Evolutionary conservation across 1,140 invertebrate species (phyloP).

Genomic region (Aphidius ervi): DNA sequence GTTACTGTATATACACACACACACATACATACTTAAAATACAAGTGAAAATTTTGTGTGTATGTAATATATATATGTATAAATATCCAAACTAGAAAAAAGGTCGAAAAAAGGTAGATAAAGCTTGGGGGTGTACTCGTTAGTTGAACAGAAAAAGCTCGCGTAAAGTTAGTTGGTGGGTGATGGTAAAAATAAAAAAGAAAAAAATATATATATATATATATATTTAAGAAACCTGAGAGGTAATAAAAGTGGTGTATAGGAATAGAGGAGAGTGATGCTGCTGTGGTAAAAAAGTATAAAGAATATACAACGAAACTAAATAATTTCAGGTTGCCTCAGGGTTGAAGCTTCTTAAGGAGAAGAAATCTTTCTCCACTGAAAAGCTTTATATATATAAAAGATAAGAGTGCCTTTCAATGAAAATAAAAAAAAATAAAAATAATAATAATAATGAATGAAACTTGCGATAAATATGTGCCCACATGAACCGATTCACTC

Average conservation of each 20-base stretch:
- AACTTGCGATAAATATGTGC: too few relatives aligned
- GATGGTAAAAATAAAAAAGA: constrained; percentile 19
- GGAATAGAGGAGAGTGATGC: background rate
- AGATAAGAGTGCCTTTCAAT: too few relatives aligned
- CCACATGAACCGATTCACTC: too few relatives aligned
- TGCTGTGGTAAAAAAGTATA: background rate
- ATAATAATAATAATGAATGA: too few relatives aligned
- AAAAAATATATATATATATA: background rate
- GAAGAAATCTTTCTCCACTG: too few relatives aligned
- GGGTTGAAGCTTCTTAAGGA: constrained; percentile 11
- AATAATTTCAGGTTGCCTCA: constrained; percentile 24
- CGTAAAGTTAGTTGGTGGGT: constrained; percentile 20
- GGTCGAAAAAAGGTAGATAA: constrained; percentile 11
- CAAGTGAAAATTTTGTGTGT: too few relatives aligned
- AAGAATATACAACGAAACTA: constrained; percentile 17
- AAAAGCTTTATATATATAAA: too few relatives aligned
- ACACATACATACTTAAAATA: too few relatives aligned
- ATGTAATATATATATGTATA: background rate
- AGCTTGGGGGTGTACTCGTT: constrained; percentile 16
- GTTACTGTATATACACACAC: too few relatives aligned
- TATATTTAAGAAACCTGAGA: background rate
- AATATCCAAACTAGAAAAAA: constrained; percentile 7
- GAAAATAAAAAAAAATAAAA: too few relatives aligned
- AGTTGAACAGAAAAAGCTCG: constrained; percentile 19
- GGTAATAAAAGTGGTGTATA: background rate